Conservation (phyloP, 2,888 invertebrate genomes). For the Xylota segnis region DNA sequence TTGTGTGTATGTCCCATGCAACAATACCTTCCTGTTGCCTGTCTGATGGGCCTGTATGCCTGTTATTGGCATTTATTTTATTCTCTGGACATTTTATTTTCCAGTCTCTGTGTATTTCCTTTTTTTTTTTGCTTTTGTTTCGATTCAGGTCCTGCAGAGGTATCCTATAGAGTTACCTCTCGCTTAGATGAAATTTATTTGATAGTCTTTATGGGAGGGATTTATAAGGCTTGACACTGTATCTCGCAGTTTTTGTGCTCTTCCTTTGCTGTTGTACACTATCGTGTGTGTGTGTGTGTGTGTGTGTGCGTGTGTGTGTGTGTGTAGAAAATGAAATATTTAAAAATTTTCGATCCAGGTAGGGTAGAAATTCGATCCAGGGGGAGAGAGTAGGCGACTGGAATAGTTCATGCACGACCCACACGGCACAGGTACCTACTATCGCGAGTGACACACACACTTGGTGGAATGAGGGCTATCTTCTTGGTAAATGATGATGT, state of each 20-base stretch:
- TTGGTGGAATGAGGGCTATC: conserved; percentile 41
- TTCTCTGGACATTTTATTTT: conserved; percentile 66
- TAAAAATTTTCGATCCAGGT: conserved; percentile 51
- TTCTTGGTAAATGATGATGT: conserved; percentile 67
- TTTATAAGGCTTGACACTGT: conserved; percentile 70
- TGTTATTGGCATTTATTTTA: conserved; percentile 76
- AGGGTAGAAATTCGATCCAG: conserved; percentile 4
- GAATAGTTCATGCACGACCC: conserved; percentile 5
- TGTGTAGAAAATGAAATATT: conserved; percentile 65
- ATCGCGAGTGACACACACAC: conserved; percentile 37
- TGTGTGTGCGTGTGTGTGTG: conserved; percentile 21
- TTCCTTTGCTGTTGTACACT: not conserved
- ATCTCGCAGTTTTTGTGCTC: conserved; percentile 27
- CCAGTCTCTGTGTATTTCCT: conserved; percentile 9
- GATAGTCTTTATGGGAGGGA: conserved; percentile 63
- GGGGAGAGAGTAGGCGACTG: no score
- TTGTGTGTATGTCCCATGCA: conserved; percentile 55
- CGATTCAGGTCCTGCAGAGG: conserved; percentile 41
- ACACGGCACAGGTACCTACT: not conserved
- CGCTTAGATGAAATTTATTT: conserved; percentile 72
- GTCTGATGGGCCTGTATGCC: conserved; percentile 54
- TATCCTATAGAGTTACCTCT: conserved; percentile 29
- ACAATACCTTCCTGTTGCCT: conserved; percentile 70
- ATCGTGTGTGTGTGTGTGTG: conserved; percentile 26
- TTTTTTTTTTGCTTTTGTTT: not conserved